Base-by-base conservation (phyloP, 2,113 vertebrate genomes). In the Catharus minimus region DNA sequence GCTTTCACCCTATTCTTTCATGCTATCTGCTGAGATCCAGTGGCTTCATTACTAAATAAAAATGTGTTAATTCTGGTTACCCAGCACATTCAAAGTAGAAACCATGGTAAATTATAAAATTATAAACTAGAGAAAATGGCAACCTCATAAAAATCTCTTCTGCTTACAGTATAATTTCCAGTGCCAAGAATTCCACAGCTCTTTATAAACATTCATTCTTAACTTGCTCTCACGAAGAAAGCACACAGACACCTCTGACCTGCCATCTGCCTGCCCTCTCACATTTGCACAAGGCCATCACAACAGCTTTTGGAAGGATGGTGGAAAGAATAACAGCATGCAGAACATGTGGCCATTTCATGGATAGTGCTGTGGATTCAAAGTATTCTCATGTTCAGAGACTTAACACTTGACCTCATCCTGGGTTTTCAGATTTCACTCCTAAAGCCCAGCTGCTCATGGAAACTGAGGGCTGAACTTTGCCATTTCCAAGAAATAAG, bases 131-230 rank as follows among this genome's bases (percentile, higher is more conserved):
- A 57, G 92, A 89, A 79, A 89, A 60, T 8, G 66, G 46, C 62
- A 84, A 64, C 82, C 76, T 79, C 58, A 85, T 41, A 76, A 90
- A 86, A 82, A 38, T 28, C n/a, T 67, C 57, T 92, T 89, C 53
- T 86, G 81, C 57, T 89, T 94, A 82, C 65, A 72, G 39, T 53
- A 52, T 52, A 38, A 68, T 75, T 86, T 68, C 81, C 66, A 83
- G 49, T 79, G 92, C 85, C 84, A 95, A 94, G 72, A 84, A 87
- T 61, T 57, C 78, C 74, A 84, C 1, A 5, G 89, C 22, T 90
- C 53, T 88, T 75, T 87, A 57, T 65, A 93, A 94, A 94, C 81
- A 90, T 61, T 75, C 39, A 68, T 75, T 92, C 72, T 81, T 52
- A 83, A 69, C 73, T 74, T 74, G 66, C 19, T 88, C 5, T 88